Percentiles rank a stretch among this genome's conserved stretches.
Evolutionary conservation across 2,888 invertebrate species (phyloP).

Genomic region (Euphydryas editha): DNA sequence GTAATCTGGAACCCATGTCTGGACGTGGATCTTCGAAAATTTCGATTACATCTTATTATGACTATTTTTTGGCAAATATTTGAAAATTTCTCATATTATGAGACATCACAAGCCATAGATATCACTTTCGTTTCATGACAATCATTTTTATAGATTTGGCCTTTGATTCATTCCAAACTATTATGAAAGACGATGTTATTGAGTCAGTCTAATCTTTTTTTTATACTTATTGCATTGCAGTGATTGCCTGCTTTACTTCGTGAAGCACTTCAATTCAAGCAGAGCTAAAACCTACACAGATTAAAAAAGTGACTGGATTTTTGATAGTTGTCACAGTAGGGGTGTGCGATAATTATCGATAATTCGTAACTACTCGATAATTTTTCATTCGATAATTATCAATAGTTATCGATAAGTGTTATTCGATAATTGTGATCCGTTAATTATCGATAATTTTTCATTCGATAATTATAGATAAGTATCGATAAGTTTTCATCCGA

Average conservation of each 20-base stretch:
- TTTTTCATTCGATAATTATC: no score
- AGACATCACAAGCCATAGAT: constrained; percentile 71
- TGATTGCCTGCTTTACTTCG: constrained; percentile 32
- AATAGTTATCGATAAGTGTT: no score
- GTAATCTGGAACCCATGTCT: constrained; percentile 80
- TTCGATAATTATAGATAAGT: no score
- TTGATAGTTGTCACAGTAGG: not conserved
- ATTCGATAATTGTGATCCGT: no score
- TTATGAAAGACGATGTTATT: constrained; percentile 51
- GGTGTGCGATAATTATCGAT: no score
- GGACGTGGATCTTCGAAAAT: constrained; percentile 66
- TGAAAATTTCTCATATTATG: constrained; percentile 53
- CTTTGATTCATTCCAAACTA: constrained; percentile 48
- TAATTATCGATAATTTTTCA: no score
- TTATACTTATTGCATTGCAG: constrained; percentile 27
- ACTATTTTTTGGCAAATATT: constrained; percentile 31
- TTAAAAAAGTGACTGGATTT: constrained; percentile 4
- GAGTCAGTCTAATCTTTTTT: constrained; percentile 32
- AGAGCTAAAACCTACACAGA: constrained; percentile 12
- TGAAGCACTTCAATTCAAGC: constrained; percentile 23
- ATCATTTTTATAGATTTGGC: constrained; percentile 56
- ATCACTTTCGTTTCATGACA: constrained; percentile 51
- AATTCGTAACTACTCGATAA: no score
- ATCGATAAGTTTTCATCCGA: no score
- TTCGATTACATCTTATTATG: constrained; percentile 65